Conservation (phyloP, 2,113 vertebrate species). For the Rana temporaria region DNA sequence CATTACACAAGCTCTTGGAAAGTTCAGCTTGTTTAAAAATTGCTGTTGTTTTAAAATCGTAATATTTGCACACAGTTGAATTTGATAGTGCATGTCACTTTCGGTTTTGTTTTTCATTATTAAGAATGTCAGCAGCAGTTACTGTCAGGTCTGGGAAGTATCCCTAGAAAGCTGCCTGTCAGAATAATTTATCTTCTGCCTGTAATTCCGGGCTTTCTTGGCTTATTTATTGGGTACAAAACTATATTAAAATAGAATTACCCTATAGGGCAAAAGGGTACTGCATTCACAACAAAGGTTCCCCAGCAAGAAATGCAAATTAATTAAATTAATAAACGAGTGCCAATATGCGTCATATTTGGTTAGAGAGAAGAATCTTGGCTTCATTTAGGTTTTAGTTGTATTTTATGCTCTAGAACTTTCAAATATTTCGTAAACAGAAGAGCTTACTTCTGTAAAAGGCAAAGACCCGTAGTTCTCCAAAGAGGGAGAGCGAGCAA, state of each 20-base stretch:
- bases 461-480: no score
- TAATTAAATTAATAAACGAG: neutral
- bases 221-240: constrained; percentile 4
- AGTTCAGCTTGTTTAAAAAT: constrained; percentile 12
- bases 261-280: neutral
- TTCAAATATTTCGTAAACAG: no score
- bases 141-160: neutral
- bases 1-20: neutral
- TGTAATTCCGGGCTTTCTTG: neutral
- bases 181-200: constrained; percentile 26
- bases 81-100: constrained; percentile 11
- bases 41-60: constrained; percentile 10
- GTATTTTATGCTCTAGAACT: no score
- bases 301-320: neutral
- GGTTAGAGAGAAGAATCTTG: neutral
- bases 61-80: neutral
- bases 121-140: constrained; percentile 5
- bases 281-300: neutral
- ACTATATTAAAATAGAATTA: constrained; percentile 14
- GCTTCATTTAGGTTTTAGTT: no score
- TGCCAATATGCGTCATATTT: neutral
- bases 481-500: no score
- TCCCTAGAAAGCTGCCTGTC: constrained; percentile 19
- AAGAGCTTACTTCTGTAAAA: no score
- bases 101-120: constrained; percentile 18